Evolutionary conservation across 2,797 vertebrate genomes (phyloP).

Genomic region (Pyrocephalus nanus): DNA sequence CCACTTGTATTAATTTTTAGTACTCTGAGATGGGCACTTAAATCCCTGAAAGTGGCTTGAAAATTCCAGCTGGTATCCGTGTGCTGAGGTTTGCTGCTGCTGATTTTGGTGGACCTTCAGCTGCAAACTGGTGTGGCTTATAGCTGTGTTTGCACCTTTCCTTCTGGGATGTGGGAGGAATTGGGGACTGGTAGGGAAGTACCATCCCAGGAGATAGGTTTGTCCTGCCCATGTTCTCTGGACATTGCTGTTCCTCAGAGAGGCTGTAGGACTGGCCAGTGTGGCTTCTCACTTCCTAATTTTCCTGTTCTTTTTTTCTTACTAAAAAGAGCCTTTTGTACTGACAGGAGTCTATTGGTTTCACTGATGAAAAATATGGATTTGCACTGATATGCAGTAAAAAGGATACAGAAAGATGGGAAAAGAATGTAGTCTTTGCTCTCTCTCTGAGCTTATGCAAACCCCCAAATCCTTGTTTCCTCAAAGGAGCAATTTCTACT

Average conservation of each 20-base stretch:
- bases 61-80: background rate
- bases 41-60: background rate
- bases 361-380: background rate
- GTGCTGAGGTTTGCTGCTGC: background rate
- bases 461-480: background rate
- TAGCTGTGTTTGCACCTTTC: background rate
- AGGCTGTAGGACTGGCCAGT: background rate
- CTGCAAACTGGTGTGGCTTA: background rate
- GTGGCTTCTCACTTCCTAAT: background rate
- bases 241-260: background rate
- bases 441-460: background rate
- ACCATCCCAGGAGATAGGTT: fast-evolving
- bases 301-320: background rate
- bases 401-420: background rate
- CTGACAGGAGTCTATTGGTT: background rate
- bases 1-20: background rate
- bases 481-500: background rate
- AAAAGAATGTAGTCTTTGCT: background rate
- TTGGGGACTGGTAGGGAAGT: background rate
- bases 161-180: background rate
- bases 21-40: fast-evolving
- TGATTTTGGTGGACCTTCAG: background rate
- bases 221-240: background rate
- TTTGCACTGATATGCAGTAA: background rate
- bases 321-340: background rate